Base-by-base conservation (phyloP, 2,113 vertebrate species). In the Laticauda laticaudata region DNA sequence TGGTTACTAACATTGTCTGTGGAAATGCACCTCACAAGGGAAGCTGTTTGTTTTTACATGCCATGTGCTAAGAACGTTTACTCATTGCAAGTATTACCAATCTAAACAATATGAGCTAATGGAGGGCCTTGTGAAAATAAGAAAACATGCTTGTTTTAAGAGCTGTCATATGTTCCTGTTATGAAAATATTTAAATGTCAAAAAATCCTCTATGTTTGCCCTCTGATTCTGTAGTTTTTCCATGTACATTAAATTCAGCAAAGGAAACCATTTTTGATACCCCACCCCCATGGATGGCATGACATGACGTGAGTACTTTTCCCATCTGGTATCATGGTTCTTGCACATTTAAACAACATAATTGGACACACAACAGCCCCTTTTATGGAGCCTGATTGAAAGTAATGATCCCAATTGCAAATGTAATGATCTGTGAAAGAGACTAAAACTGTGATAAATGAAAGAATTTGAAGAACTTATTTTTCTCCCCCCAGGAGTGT, bases 11-110 rank as follows among this genome's bases (percentile, higher is more conserved):
- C 92, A 95, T 95, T 96, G 95, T 95, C 94, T 86, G 0, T 86
- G 93, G 94, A 95, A 97, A 95, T 93, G 89, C 90, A 5, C 93
- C 93, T 97, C 95, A 95, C 92, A 94, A 95, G 92, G 45, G 81
- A 94, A 26, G 51, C 88, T 97, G 97, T 97, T 97, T 97, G 94
- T 97, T 97, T 97, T 96, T 95, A 95, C 94, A 96, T 97, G 97
- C 96, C 96, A 96, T 95, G 75, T 94, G 94, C 92, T 95, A 91
- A 94, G 95, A 94, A 96, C 88, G 93, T 97, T 96, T 97, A 97
- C 95, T 96, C 92, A 87, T 94, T 90, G 94, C 91, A 86, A 94
- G 95, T 87, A 97, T 97, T 96, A 97, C 95, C 95, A 96, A 96
- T 96, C 93, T 94, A 97, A 97, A 97, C 97, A 97, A 96, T 92